Evolutionary conservation across 2,113 vertebrate species (phyloP).

Genomic region (Muntiacus reevesi): DNA sequence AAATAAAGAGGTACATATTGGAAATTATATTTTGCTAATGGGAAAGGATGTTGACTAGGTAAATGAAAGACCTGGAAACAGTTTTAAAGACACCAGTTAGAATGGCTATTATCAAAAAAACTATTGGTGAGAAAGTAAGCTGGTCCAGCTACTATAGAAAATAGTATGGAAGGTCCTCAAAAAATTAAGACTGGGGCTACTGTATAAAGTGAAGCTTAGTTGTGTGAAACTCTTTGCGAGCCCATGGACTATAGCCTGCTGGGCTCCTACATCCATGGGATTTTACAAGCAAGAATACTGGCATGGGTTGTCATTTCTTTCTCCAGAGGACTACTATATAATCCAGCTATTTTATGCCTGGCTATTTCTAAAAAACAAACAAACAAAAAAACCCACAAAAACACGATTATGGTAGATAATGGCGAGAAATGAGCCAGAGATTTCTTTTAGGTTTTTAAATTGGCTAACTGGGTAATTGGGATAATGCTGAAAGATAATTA

Average conservation of each 20-base stretch:
- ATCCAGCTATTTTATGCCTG: background rate
- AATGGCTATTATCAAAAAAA: background rate
- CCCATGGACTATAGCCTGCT: background rate
- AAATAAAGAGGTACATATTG: background rate
- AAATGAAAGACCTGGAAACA: background rate
- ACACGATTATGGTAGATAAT: background rate
- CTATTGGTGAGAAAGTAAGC: background rate
- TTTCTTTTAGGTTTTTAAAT: background rate
- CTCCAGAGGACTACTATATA: background rate
- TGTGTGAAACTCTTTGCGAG: rapidly evolving
- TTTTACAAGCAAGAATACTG: background rate
- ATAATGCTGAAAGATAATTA: background rate
- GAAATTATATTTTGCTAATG: background rate
- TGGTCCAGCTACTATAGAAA: background rate
- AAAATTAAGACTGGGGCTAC: background rate
- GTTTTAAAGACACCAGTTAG: background rate
- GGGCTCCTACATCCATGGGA: background rate
- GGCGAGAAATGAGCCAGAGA: background rate
- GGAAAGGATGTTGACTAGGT: background rate
- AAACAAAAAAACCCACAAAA: background rate
- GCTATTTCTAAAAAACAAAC: background rate
- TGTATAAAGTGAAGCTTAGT: background rate
- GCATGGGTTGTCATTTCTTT: background rate
- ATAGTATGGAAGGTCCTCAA: background rate
- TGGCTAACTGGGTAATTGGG: background rate